phyloP scores from a whole-genome alignment of 2,888 invertebrate genomes.

The Horisme vitalbata region DNA sequence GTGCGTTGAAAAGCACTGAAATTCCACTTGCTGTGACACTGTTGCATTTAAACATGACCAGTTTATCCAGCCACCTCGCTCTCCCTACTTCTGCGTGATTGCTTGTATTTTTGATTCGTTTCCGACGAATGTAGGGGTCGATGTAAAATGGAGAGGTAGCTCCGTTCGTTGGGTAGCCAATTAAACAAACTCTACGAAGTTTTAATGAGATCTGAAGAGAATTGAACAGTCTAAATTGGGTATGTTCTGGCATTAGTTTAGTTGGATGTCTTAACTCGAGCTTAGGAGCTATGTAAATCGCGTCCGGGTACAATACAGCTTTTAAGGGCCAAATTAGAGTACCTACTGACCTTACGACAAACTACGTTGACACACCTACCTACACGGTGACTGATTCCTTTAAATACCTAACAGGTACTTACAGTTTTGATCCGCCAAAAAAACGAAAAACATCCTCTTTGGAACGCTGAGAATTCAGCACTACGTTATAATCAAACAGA shows the following conservation, averaged over 20 bases:
- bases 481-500: too few species aligned
- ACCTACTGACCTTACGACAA: too few species aligned
- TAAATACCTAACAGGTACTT: too few species aligned
- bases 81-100: conserved; percentile 13
- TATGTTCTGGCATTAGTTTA: conserved; percentile 37
- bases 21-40: conserved; percentile 38
- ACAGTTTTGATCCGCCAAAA: too few species aligned
- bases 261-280: conserved; percentile 32
- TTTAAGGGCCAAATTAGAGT: too few species aligned
- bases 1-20: conserved; percentile 44
- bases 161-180: conserved; percentile 47
- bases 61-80: conserved; percentile 32
- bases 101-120: conserved; percentile 12
- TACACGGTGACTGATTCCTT: too few species aligned
- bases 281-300: conserved; percentile 26
- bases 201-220: conserved; percentile 54
- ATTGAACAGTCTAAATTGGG: conserved; percentile 50
- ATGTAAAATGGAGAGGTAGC: conserved; percentile 38
- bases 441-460: too few species aligned
- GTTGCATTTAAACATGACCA: conserved; percentile 47
- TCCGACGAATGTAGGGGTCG: conserved; percentile 25
- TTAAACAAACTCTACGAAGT: conserved; percentile 53
- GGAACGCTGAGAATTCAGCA: too few species aligned
- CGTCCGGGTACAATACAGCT: too few species aligned
- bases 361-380: too few species aligned